Evolutionary conservation across 2,888 invertebrate genomes (phyloP).

Genomic region (Agonopterix heracliana): DNA sequence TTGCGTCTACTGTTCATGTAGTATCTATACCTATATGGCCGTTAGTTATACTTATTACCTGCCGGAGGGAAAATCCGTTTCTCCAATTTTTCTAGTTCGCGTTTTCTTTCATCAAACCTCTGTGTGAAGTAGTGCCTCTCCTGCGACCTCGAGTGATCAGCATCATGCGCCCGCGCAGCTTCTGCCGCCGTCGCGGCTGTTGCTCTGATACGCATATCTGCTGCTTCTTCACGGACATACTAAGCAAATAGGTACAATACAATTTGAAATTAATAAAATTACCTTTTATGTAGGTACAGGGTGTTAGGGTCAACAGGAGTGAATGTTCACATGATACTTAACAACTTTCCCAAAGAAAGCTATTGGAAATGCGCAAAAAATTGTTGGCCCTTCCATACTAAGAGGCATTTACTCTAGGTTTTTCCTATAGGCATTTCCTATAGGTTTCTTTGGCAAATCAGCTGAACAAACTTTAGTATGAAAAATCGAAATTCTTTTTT

Average conservation of each 20-base stretch:
- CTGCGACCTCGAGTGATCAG: slow-evolving; percentile 79
- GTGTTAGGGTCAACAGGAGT: no score
- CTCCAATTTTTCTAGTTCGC: slow-evolving; percentile 85
- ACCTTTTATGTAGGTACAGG: no score
- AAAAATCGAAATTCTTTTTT: no score
- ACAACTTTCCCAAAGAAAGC: no score
- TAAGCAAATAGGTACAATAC: slow-evolving; percentile 27
- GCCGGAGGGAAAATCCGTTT: slow-evolving; percentile 83
- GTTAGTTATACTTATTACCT: slow-evolving; percentile 23
- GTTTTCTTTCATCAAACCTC: slow-evolving; percentile 81
- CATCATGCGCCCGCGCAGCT: slow-evolving; percentile 81
- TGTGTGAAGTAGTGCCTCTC: slow-evolving; percentile 80
- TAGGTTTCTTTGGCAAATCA: no score
- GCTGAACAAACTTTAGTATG: no score
- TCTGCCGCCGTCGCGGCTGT: slow-evolving; percentile 81
- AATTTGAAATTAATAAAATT: neutral
- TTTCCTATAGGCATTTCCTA: no score
- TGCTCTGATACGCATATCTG: slow-evolving; percentile 81
- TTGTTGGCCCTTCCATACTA: no score
- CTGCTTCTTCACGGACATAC: slow-evolving; percentile 84
- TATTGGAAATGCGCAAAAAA: no score
- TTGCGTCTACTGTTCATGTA: neutral
- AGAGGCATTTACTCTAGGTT: no score
- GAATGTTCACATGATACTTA: no score
- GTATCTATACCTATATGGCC: neutral